Conservation (phyloP, 2,113 vertebrate genomes). For the rabbit (Oryctolagus cuniculus) region mOryCun1.1 NC_091432.1:56090001-56090500, state of each 20-base stretch:
- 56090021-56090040: background rate
- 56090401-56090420: too few species aligned
- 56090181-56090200: conserved; percentile 31
- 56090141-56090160: background rate
- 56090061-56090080: conserved; percentile 35
- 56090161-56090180: background rate
- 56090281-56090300: conserved; percentile 16
- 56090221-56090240: conserved; percentile 3
- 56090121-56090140: background rate
- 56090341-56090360: too few species aligned
- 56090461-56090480: too few species aligned
- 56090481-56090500: too few species aligned
- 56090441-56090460: too few species aligned
- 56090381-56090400: too few species aligned
- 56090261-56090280: background rate
- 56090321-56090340: background rate
- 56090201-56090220: background rate
- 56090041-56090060: conserved; percentile 51
- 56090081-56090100: background rate
- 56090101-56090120: background rate
- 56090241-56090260: background rate
- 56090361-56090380: background rate
- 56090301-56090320: conserved; percentile 3
- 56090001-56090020: conserved; percentile 41
- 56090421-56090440: too few species aligned